Evolutionary conservation across 2,797 vertebrate genomes (phyloP).

Genomic region (Pangasius djambal): DNA sequence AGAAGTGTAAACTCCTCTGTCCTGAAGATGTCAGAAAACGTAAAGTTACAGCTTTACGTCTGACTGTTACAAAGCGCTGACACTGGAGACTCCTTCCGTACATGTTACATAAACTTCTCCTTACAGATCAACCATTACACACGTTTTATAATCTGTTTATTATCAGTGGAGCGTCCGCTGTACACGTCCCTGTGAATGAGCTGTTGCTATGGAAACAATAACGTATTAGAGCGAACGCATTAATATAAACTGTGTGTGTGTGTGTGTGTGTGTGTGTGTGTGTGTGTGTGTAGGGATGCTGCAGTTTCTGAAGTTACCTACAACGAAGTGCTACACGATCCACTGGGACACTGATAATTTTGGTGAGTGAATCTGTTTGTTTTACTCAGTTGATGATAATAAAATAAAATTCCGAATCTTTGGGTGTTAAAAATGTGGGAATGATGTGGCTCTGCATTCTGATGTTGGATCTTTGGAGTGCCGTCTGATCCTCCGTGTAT

Average conservation of each 20-base stretch:
- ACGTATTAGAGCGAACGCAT: not conserved
- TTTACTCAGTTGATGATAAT: not conserved
- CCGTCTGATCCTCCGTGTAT: not conserved
- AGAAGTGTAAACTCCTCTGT: not conserved
- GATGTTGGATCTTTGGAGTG: not conserved
- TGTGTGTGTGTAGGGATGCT: conserved; percentile 71
- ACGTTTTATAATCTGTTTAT: too few relatives aligned
- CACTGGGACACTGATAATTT: conserved; percentile 96
- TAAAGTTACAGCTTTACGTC: too few relatives aligned
- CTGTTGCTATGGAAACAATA: not conserved
- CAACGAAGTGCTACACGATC: conserved; percentile 87
- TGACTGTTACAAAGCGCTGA: not conserved
- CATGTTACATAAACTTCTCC: too few relatives aligned
- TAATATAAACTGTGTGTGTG: conserved; percentile 12
- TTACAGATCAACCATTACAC: too few relatives aligned
- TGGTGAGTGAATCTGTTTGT: conserved; percentile 76
- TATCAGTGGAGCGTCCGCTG: not conserved
- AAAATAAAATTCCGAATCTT: too few relatives aligned
- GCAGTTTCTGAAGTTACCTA: conserved; percentile 84
- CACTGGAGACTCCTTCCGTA: not conserved
- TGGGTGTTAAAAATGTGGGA: not conserved
- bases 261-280: conserved; percentile 44
- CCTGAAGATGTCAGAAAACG: too few relatives aligned
- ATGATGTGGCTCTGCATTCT: not conserved
- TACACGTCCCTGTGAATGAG: not conserved